A percentile compares a stretch with the other conserved stretches of the same genome.
phyloP scores from a whole-genome alignment of 1,140 invertebrate genomes.

The Cephus cinctus region DNA sequence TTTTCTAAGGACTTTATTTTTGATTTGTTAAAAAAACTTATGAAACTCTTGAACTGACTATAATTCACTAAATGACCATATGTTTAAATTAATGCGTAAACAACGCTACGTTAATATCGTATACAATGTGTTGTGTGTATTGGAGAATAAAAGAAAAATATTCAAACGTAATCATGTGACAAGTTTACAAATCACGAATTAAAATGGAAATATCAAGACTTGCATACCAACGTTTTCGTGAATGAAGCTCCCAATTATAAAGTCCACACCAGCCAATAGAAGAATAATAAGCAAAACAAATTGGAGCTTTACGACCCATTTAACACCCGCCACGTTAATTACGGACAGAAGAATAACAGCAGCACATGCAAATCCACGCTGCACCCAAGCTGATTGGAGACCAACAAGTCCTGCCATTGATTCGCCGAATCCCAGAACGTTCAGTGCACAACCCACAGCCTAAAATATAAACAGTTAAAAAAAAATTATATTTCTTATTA shows the following conservation, averaged over 20 bases:
- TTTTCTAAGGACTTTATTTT: too few species aligned
- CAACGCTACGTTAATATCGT: too few species aligned
- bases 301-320: slow-evolving; percentile 91
- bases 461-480: too few species aligned
- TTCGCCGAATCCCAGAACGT: slow-evolving; percentile 92
- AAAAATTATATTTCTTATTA: too few species aligned
- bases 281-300: slow-evolving; percentile 81
- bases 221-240: slow-evolving; percentile 64
- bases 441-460: slow-evolving; percentile 93
- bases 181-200: slow-evolving; percentile 2
- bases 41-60: too few species aligned
- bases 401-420: slow-evolving; percentile 84
- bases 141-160: slow-evolving; percentile 1
- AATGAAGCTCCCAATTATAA: slow-evolving; percentile 85
- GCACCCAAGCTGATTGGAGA: slow-evolving; percentile 72
- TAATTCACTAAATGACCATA: too few species aligned
- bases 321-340: slow-evolving; percentile 90
- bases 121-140: too few species aligned
- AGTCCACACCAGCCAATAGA: slow-evolving; percentile 83
- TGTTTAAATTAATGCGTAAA: too few species aligned
- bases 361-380: slow-evolving; percentile 76
- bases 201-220: background rate
- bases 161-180: slow-evolving; percentile 9
- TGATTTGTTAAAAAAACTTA: too few species aligned
- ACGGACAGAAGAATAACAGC: slow-evolving; percentile 80